Percentiles rank a stretch among this genome's conserved stretches.
Evolutionary conservation across 2,888 invertebrate species (phyloP).

Genomic region (Chymomyza caudatula): DNA sequence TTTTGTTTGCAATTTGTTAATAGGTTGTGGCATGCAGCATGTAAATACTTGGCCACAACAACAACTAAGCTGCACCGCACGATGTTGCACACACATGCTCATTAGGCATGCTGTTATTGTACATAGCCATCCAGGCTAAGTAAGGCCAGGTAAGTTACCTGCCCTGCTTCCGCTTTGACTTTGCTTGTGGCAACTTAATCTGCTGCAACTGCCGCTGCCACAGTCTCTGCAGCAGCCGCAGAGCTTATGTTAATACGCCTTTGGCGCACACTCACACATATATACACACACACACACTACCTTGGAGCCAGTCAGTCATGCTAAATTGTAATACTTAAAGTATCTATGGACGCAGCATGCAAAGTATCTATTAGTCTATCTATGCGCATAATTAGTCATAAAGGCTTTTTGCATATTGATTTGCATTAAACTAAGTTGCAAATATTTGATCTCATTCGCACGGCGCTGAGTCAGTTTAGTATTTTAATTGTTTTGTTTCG

Average conservation of each 20-base stretch:
- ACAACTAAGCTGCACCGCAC: constrained; percentile 16
- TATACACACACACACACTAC: too few relatives aligned
- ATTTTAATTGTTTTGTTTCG: background rate
- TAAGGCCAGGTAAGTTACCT: background rate
- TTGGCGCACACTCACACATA: background rate
- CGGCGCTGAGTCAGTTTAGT: constrained; percentile 40
- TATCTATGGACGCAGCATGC: constrained; percentile 30
- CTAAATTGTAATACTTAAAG: constrained; percentile 43
- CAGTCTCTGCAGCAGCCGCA: background rate
- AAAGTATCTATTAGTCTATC: background rate
- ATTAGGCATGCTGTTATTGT: constrained; percentile 48
- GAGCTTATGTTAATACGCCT: constrained; percentile 37
- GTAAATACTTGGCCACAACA: constrained; percentile 48
- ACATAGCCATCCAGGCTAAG: background rate
- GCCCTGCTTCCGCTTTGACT: background rate
- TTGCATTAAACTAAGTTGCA: constrained; percentile 5
- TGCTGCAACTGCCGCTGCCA: background rate
- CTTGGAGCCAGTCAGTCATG: background rate
- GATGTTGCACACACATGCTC: constrained; percentile 41
- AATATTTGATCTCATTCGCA: constrained; percentile 60
- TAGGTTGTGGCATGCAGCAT: constrained; percentile 69
- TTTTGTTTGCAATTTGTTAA: constrained; percentile 72
- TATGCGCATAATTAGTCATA: constrained; percentile 55
- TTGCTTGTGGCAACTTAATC: constrained; percentile 49
- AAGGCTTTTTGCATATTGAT: constrained; percentile 14